Base-by-base conservation (phyloP, 92 coral and sea anemone genomes). In the Pocillopora meandrina region DNA sequence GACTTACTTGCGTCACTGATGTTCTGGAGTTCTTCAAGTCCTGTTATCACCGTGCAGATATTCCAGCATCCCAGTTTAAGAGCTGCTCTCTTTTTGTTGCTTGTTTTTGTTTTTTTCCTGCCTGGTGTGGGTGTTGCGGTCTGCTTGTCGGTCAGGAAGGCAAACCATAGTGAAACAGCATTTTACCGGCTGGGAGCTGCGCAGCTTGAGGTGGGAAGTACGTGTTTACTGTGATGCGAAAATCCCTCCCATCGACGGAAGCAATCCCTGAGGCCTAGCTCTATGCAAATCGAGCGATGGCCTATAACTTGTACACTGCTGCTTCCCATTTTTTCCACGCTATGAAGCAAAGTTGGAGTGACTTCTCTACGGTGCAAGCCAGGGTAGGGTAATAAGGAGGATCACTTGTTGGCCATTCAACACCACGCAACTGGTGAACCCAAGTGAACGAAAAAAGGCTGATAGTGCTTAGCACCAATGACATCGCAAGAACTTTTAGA, bases 171-270 rank as follows among this genome's bases (percentile, higher is more conserved):
- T 7, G 8, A 7, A 7, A 42, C 52, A 42, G 52, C 91, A 83
- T 86, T 89, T 83, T 78, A 87, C 61, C 87, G 91, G 68, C 93
- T 84, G 84, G 89, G 91, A 86, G 93, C 89, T 84, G 81, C 85
- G 82, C 89, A 79, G 89, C 92, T 84, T 89, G 52, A 69, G 82
- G 92, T 76, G 83, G 87, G 86, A 78, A 63, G 61, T 74, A 85
- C 80, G 87, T 90, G 84, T 33, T 68, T 87, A 86, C 20, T 66
- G 92, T 65, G 62, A 57, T 42, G 34, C 85, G 83, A 83, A 70
- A 69, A 72, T 75, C 93, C 61, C 91, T 92, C 89, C 91, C 91
- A 86, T 90, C 87, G 87, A 18, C 89, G 79, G 65, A 77, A 86
- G 56, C 76, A 78, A 77, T 83, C 95, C 83, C 79, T 91, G 86